These are phyloP conservation scores for Phoeniculus purpureus DNA, from an alignment of 2,797 vertebrate species.

Conservation along the genomic window DNA sequence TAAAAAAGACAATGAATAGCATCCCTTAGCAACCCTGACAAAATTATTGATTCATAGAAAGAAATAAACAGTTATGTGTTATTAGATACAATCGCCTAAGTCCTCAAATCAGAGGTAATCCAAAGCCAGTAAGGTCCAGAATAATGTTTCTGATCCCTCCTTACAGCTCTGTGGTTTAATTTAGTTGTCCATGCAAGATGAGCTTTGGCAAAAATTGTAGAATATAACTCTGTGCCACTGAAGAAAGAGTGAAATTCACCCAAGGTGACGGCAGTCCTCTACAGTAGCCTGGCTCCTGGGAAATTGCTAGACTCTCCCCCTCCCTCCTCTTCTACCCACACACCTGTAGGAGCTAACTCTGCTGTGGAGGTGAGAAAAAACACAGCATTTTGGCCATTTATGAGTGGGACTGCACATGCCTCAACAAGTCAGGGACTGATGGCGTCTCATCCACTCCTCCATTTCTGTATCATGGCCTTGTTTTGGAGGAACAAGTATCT, in stretches of 20 bases:
- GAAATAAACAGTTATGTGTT: constrained; percentile 40
- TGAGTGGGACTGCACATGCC: not conserved
- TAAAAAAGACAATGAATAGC: constrained; percentile 27
- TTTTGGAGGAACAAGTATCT: not conserved
- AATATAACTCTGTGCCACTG: not conserved
- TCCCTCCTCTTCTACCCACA: not conserved
- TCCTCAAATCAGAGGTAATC: constrained; percentile 32
- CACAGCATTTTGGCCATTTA: not conserved
- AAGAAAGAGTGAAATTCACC: not conserved
- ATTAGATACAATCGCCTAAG: not conserved
- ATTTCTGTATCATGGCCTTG: not conserved
- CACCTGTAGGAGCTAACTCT: not conserved
- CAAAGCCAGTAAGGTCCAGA: not conserved
- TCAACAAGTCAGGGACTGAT: not conserved
- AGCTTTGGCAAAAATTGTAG: not conserved
- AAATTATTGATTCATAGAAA: constrained; percentile 29
- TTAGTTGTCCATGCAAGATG: not conserved
- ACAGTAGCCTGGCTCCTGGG: not conserved
- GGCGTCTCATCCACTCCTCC: not conserved
- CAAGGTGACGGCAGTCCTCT: not conserved
- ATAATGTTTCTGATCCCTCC: not conserved
- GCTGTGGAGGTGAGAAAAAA: not conserved
- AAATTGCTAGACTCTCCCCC: not conserved
- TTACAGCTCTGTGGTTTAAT: not conserved
- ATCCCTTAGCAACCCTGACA: constrained; percentile 49